Evolutionary conservation across 92 coral and sea anemone genomes (phyloP).

Genomic region (Montipora capitata): DNA sequence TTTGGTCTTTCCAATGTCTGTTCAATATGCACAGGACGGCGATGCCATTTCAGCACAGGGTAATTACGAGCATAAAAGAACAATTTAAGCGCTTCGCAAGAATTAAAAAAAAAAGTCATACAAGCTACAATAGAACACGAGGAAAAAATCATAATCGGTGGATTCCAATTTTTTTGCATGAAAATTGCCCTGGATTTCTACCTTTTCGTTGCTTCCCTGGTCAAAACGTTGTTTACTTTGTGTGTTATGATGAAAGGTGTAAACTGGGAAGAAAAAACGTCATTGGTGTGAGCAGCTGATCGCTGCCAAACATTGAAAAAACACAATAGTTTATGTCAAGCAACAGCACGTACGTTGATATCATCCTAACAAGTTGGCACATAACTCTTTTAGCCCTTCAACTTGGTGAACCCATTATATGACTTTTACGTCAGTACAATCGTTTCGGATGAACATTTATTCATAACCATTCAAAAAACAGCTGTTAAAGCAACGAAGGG

Average conservation of each 20-base stretch:
- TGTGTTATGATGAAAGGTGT: not conserved
- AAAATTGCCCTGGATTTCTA: constrained; percentile 9
- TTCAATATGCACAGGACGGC: too few relatives aligned
- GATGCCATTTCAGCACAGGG: too few relatives aligned
- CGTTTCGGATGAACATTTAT: constrained; percentile 9
- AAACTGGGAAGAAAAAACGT: constrained; percentile 3
- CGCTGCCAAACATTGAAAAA: too few relatives aligned
- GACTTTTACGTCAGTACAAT: not conserved
- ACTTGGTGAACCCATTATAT: too few relatives aligned
- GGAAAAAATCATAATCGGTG: too few relatives aligned
- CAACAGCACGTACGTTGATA: not conserved
- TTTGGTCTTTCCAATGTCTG: too few relatives aligned
- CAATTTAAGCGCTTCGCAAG: too few relatives aligned
- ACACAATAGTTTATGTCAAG: constrained; percentile 13
- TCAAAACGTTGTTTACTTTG: constrained; percentile 27
- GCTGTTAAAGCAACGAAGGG: not conserved
- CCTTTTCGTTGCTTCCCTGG: not conserved
- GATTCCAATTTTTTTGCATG: not conserved
- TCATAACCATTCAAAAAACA: not conserved
- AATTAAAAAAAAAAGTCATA: too few relatives aligned
- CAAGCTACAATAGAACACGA: too few relatives aligned
- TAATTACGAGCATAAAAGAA: too few relatives aligned
- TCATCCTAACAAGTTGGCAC: too few relatives aligned
- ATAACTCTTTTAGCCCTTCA: too few relatives aligned
- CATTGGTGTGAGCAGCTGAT: constrained; percentile 16